Base-by-base conservation (phyloP, 2,888 invertebrate species). In the Troglohyphantes excavatus region DNA sequence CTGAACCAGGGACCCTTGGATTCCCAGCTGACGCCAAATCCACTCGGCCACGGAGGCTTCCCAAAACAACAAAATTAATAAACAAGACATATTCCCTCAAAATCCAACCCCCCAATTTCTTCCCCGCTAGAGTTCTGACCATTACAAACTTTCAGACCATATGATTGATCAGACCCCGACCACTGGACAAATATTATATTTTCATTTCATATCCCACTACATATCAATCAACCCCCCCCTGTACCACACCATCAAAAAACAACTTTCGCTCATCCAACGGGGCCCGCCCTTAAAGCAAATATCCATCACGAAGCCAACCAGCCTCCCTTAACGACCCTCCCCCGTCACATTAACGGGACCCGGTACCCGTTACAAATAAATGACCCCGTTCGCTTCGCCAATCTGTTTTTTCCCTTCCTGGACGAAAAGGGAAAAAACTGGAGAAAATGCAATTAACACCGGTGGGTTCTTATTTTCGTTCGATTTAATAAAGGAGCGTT, bases 361-460 rank as follows among this genome's bases (percentile, higher is more conserved):
- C 39, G 63, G 29, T 59, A 26, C 70, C 26, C 70, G 72, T 39
- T 67, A 63, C 75, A 65, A 73, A 83, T 83, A 72, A 83, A 73
- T 46, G 83, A 46, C 73, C 83, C 43, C 33, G 70, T 61, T n/a
- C 39, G 7, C 17, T 26, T 68, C 3, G 39, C 39, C 39, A 39
- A 39, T 39, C 39, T 29, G 21, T 68, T 68, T 68, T 81, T 59
- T 43, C n/a, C 43, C 21, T 23, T n/a, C 23, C 59, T 19, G 72
- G 13, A 39, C 1, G 1, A 39, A 13, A 3, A 13, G 39, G 39
- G 39, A 39, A 39, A 39, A 39, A 63, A 82, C 72, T 33, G 59
- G 46, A 68, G 72, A 88, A 68, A 76, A 89, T 46, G 88, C 88
- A 89, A 89, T 89, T 89, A 89, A 89, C 27, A 75, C 59, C 61